phyloP scores from a whole-genome alignment of 2,888 invertebrate species.

The Yponomeuta malinellus region DNA sequence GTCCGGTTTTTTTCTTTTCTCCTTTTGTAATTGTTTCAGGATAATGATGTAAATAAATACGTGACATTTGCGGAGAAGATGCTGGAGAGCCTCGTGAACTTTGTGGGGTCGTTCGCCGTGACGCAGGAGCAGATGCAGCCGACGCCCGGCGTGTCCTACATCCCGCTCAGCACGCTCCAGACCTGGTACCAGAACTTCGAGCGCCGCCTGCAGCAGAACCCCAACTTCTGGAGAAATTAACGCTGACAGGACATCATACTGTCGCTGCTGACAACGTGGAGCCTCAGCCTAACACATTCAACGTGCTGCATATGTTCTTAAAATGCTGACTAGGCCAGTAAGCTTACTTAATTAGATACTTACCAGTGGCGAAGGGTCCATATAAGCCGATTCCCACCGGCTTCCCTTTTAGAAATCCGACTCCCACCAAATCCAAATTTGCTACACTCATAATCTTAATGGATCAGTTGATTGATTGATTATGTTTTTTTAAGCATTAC shows the following conservation, averaged over 20 bases:
- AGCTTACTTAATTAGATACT: too few species aligned
- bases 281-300: background rate
- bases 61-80: constrained; percentile 90
- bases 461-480: too few species aligned
- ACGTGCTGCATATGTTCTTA: background rate
- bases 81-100: constrained; percentile 95
- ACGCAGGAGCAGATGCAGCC: constrained; percentile 87
- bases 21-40: constrained; percentile 36
- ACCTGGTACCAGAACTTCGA: constrained; percentile 97
- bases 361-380: too few species aligned
- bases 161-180: constrained; percentile 91
- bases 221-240: constrained; percentile 91
- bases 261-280: background rate
- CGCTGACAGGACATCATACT: background rate
- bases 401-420: too few species aligned
- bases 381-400: too few species aligned
- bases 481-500: too few species aligned
- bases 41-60: constrained; percentile 61
- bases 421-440: too few species aligned
- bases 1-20: too few species aligned
- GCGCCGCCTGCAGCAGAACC: constrained; percentile 90
- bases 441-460: too few species aligned
- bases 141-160: constrained; percentile 86
- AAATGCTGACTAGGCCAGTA: too few species aligned
- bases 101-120: constrained; percentile 91